Percentiles rank a stretch among this genome's conserved stretches.
These are phyloP conservation scores for Gibbula magus DNA, from an alignment of 2,888 invertebrate species.

Conservation along the genomic window DNA sequence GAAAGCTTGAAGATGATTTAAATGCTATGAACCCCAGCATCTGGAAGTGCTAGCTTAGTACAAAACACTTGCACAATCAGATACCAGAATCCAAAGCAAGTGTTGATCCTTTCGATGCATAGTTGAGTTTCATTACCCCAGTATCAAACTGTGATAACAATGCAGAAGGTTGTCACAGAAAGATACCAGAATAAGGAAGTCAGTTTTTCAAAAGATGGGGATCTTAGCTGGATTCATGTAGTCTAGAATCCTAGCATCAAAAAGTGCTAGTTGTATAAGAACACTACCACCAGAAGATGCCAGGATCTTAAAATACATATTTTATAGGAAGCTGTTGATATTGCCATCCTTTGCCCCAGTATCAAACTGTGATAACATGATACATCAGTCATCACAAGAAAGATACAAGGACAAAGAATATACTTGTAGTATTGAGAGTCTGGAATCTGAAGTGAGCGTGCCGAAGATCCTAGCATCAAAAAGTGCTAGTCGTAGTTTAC, in stretches of 20 bases:
- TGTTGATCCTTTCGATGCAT: too few relatives aligned
- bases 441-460: not conserved
- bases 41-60: constrained; percentile 40
- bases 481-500: constrained; percentile 29
- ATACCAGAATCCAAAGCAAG: constrained; percentile 25
- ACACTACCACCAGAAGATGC: too few relatives aligned
- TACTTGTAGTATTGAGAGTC: not conserved
- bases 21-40: constrained; percentile 28
- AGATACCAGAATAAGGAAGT: not conserved
- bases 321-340: too few relatives aligned
- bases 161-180: not conserved
- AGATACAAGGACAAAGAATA: not conserved
- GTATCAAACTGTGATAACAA: constrained; percentile 6
- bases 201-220: too few relatives aligned
- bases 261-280: too few relatives aligned
- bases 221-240: too few relatives aligned
- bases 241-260: too few relatives aligned
- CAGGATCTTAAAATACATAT: too few relatives aligned
- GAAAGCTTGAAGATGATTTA: not conserved
- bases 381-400: not conserved
- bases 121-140: not conserved
- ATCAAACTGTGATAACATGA: constrained; percentile 7
- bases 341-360: not conserved
- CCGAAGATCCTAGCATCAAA: constrained; percentile 25
- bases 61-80: constrained; percentile 37